phyloP scores from a whole-genome alignment of 1,140 invertebrate genomes.

The Popillia japonica region DNA sequence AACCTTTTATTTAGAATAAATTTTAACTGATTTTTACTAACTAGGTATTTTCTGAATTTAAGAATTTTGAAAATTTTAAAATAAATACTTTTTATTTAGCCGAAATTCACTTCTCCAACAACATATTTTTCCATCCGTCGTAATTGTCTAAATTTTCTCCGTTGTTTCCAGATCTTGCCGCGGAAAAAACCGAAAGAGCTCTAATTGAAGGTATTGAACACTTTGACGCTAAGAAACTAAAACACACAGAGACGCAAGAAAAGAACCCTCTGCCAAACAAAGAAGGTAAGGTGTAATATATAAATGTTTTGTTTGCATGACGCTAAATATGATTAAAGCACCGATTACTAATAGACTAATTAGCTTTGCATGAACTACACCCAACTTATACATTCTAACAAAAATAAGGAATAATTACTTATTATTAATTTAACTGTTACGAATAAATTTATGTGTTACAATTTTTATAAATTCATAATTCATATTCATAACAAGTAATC shows the following conservation, averaged over 20 bases:
- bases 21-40: too few species aligned
- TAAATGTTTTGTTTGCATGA: constrained; percentile 25
- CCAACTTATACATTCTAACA: not conserved
- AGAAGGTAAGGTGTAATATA: constrained; percentile 75
- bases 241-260: constrained; percentile 91
- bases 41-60: too few species aligned
- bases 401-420: too few species aligned
- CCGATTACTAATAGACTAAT: not conserved
- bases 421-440: too few species aligned
- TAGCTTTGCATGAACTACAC: constrained; percentile 37
- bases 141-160: too few species aligned
- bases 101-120: too few species aligned
- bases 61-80: too few species aligned
- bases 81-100: too few species aligned
- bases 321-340: not conserved
- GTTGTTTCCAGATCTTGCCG: constrained; percentile 77
- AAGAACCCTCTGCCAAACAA: constrained; percentile 94
- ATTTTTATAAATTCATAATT: too few species aligned
- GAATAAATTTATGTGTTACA: too few species aligned
- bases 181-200: constrained; percentile 87
- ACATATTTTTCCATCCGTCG: too few species aligned
- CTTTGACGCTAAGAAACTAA: constrained; percentile 83
- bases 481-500: too few species aligned
- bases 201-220: constrained; percentile 85
- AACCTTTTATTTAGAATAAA: not conserved